phyloP scores from a whole-genome alignment of 2,113 vertebrate genomes.

The Phycodurus eques region DNA sequence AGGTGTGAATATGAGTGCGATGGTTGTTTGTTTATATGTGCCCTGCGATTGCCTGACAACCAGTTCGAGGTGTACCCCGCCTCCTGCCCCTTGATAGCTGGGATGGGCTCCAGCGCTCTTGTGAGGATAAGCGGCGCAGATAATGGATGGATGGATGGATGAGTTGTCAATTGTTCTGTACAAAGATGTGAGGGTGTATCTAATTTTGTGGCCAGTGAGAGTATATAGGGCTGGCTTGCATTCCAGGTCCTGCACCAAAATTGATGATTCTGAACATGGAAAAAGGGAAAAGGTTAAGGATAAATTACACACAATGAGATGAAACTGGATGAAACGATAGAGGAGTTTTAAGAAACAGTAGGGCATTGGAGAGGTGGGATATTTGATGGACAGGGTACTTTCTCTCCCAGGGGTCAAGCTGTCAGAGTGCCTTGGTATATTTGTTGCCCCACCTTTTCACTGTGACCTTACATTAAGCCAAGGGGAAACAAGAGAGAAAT shows the following conservation, averaged over 20 bases:
- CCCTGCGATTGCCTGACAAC: too few relatives aligned
- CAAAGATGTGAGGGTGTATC: background rate
- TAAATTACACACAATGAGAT: conserved; percentile 33
- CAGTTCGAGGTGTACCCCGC: too few relatives aligned
- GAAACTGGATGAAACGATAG: conserved; percentile 21
- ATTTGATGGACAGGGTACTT: conserved; percentile 50
- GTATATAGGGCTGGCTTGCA: background rate
- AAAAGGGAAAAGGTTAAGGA: conserved; percentile 54
- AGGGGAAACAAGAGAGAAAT: conserved; percentile 48
- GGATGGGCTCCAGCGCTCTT: too few relatives aligned
- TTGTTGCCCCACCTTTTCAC: conserved; percentile 63
- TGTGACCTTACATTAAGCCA: conserved; percentile 65
- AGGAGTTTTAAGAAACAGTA: conserved; percentile 16
- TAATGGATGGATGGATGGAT: too few relatives aligned
- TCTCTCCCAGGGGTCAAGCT: conserved; percentile 61
- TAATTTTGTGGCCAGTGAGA: background rate
- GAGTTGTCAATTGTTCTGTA: too few relatives aligned
- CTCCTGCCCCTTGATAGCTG: too few relatives aligned
- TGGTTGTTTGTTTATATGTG: too few relatives aligned
- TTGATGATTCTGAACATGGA: conserved; percentile 4
- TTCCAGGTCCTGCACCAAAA: background rate
- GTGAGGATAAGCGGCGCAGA: too few relatives aligned
- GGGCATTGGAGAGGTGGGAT: conserved; percentile 17
- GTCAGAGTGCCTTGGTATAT: conserved; percentile 54
- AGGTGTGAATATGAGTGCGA: too few relatives aligned